Evolutionary conservation across 2,113 vertebrate genomes (phyloP).

Genomic region (Sterrhoptilus dennistouni): DNA sequence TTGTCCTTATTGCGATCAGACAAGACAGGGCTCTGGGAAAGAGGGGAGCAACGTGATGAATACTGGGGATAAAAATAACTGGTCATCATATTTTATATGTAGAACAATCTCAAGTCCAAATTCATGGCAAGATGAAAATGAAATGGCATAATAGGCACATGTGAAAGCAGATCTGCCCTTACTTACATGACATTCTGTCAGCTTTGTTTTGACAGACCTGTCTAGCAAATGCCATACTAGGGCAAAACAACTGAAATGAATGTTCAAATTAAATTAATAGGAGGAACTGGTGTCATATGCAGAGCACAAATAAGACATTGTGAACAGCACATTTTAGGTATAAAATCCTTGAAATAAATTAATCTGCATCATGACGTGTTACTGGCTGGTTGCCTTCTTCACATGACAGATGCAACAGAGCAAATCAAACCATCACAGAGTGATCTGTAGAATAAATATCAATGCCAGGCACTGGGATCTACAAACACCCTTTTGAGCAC

Average conservation of each 20-base stretch:
- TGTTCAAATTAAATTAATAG: not conserved
- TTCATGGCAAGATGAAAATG: not conserved
- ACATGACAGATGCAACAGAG: not conserved
- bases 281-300: not conserved
- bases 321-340: not conserved
- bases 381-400: not conserved
- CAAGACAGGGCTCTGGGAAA: not conserved
- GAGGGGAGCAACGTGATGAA: not conserved
- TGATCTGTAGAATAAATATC: not conserved
- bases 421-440: not conserved
- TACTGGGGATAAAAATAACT: not conserved
- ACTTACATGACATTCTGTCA: not conserved
- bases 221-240: not conserved
- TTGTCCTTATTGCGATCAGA: not conserved
- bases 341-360: not conserved
- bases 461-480: not conserved
- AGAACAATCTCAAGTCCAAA: not conserved
- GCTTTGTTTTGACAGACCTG: not conserved
- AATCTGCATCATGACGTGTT: not conserved
- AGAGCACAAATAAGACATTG: not conserved
- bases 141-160: not conserved
- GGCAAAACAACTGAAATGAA: not conserved
- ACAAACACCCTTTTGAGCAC: not conserved
- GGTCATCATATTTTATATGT: not conserved
- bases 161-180: not conserved